Base-by-base conservation (phyloP, 2,797 vertebrate genomes). In the Muscicapa striata region DNA sequence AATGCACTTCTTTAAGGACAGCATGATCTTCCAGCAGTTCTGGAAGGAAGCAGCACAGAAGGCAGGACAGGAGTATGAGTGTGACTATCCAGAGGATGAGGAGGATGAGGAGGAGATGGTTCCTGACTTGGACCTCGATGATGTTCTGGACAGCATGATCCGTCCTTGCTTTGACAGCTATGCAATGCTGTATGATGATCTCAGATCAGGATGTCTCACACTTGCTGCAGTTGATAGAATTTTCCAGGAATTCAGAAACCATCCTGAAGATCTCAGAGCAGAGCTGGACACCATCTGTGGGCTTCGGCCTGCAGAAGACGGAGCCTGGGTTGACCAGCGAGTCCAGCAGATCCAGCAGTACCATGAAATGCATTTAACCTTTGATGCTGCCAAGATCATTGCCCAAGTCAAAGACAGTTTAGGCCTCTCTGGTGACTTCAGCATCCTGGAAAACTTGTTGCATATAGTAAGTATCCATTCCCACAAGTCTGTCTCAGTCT, bases 271-370 rank as follows among this genome's bases (percentile, higher is more conserved):
- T 5, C 98, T 99, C 24, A 76, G 62, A 34, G 5, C 5, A 0
- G 99, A 99, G 23, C 84, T 99, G 11, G 36, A 78, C 18, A 88
- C 89, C 67, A 98, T 99, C 96, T 98, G 98, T 90, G 24, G 22
- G 29, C 69, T 98, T 9, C 66, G 93, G 21, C 40, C 62, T 13
- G 67, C 43, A 7, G 88, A 96, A 15, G 61, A 70, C 18, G 96
- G 62, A 23, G 80, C 20, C 20, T 99, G 99, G 99, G 96, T 99
- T 82, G 49, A 74, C 34, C 89, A 48, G 51, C 97, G 99, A 15
- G 95, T 98, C 20, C 94, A 96, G 73, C 99, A 99, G 97, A 98
- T 99, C 16, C 96, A 98, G 70, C 98, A 99, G 52, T 99, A 99
- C 94, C 98, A 99, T 5, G 98, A 99, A 87, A 98, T 99, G 95